Evolutionary conservation across 2,113 vertebrate genomes (phyloP).

Genomic region (Panurus biarmicus): DNA sequence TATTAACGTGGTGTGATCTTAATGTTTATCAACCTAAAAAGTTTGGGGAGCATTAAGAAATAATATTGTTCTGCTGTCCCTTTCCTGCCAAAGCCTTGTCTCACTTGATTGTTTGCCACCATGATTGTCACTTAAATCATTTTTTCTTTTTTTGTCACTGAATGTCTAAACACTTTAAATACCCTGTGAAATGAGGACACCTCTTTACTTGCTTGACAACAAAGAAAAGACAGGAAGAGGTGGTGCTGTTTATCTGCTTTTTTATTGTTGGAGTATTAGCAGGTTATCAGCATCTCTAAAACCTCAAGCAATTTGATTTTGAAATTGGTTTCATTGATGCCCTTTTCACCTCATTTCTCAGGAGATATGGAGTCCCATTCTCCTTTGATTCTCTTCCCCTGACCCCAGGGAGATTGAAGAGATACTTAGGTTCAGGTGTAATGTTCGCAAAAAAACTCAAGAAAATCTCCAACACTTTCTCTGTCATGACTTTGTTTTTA

Average conservation of each 20-base stretch:
- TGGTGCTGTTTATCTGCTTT: conserved; percentile 20
- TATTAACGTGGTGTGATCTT: not conserved
- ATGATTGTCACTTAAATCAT: not conserved
- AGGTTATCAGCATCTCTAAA: conserved; percentile 39
- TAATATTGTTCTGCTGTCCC: not conserved
- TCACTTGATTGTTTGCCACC: not conserved
- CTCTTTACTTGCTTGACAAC: conserved; percentile 2
- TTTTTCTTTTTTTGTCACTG: not conserved
- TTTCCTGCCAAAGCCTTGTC: not conserved
- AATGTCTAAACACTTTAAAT: conserved; percentile 19
- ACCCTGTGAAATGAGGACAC: not conserved
- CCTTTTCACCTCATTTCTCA: conserved; percentile 45
- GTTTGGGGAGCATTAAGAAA: not conserved
- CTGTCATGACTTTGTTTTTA: not conserved
- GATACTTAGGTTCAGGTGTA: not conserved
- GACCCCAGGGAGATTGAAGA: not conserved
- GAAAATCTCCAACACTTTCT: not conserved
- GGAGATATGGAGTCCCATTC: conserved; percentile 27
- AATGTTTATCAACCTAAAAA: conserved; percentile 6
- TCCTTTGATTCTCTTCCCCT: conserved; percentile 12
- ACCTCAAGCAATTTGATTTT: conserved; percentile 24
- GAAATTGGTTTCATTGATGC: conserved; percentile 36
- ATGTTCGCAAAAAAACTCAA: conserved; percentile 2
- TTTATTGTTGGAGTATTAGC: conserved; percentile 25
- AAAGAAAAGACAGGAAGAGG: conserved; percentile 9